These are phyloP conservation scores for Cherax quadricarinatus DNA, from an alignment of 1,140 invertebrate species.

Conservation along the genomic window DNA sequence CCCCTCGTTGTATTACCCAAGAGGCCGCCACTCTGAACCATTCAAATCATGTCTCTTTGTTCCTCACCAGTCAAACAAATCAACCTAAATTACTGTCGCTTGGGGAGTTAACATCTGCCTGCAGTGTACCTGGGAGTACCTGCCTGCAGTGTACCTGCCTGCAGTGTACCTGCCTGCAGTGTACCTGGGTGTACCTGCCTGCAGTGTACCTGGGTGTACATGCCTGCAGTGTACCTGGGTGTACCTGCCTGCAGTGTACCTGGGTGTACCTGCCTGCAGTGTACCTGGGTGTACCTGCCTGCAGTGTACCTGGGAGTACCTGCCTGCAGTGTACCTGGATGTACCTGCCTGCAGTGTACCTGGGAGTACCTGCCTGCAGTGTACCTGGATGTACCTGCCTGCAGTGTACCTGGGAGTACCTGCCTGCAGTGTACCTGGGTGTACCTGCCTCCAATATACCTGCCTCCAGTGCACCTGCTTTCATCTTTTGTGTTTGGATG, in stretches of 20 bases:
- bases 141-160: background rate
- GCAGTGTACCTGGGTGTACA: background rate
- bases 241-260: background rate
- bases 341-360: background rate
- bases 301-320: background rate
- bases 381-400: background rate
- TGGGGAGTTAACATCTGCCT: background rate
- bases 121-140: background rate
- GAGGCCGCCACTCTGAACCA: slow-evolving; percentile 1
- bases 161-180: slow-evolving; percentile 16
- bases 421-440: slow-evolving; percentile 1
- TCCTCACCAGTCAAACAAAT: slow-evolving; percentile 27
- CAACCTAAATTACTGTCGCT: slow-evolving; percentile 5
- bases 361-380: slow-evolving; percentile 10
- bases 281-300: slow-evolving; percentile 4
- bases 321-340: background rate
- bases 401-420: background rate
- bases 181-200: background rate
- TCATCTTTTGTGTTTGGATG: background rate
- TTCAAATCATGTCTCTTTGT: slow-evolving; percentile 50
- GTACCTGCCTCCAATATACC: background rate
- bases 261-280: background rate
- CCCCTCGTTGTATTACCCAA: background rate
- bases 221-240: slow-evolving; percentile 1
- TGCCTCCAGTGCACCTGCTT: background rate